Base-by-base conservation (phyloP, 2,797 vertebrate genomes). In the Adrianichthys oophorus region DNA sequence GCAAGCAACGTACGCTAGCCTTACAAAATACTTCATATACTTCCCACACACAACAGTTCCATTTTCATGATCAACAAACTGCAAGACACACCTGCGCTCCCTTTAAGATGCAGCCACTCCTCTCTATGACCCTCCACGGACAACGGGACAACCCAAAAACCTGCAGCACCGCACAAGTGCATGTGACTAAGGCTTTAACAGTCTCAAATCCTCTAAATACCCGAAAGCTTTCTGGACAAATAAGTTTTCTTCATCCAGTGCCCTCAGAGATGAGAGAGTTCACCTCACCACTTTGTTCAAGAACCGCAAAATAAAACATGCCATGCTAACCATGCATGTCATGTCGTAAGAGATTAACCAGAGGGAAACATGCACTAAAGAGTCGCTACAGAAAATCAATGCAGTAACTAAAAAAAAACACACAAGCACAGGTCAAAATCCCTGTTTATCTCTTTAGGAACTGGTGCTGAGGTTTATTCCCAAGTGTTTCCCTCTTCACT, bases 401-500 rank as follows among this genome's bases (percentile, higher is more conserved):
- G 1, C 24, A 54, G 37, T 41, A 19, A 41, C 15, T 41, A 7
- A 16, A 26, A 42, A 42, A 41, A 37, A 37, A 10, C 7, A 37
- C 32, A 54, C 41, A 54, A 43, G 17, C 52, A n/a, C 48, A 26
- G 41, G 52, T 17, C 41, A 43, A 54, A 54, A 12, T 54, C 51
- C 14, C 41, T 19, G 15, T 52, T 52, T 29, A 29, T 5, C 26
- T 29, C 26, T 29, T 15, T 15, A 37, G 29, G 13, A 51, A 17
- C 40, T 19, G 19, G 7, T 53, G 51, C 16, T 53, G 15, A 24
- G 14, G 14, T 52, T 4, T 7, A 52, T 14, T 8, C 51, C 51
- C 19, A 52, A 50, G 15, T 52, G 14, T 18, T 19, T 18, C 14
- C 19, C 18, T 41, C 18, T 41, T 21, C 15, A 46, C 32, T 37